These are phyloP conservation scores for Tetrax tetrax DNA, from an alignment of 2,113 vertebrate species.

Conservation along the genomic window DNA sequence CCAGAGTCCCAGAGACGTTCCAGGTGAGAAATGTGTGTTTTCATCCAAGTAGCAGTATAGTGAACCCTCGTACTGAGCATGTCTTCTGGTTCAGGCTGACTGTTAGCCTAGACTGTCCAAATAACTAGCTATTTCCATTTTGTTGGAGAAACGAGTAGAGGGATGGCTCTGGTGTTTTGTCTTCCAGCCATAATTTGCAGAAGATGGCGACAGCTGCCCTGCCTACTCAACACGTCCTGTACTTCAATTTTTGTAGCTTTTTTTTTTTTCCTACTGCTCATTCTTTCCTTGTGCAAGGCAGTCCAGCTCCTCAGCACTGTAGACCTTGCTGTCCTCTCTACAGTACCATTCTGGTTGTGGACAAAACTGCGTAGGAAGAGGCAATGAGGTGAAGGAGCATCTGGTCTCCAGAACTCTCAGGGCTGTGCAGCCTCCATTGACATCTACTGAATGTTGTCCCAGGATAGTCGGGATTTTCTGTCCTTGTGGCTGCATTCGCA, in stretches of 20 bases:
- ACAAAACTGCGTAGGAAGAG: neutral
- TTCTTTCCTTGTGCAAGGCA: neutral
- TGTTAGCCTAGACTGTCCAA: neutral
- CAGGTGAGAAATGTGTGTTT: slow-evolving; percentile 74
- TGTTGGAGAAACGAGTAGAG: neutral
- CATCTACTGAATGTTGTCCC: neutral
- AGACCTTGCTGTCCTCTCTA: neutral
- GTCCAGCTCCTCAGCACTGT: neutral
- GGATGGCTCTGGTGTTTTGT: too few species aligned
- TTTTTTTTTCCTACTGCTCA: neutral
- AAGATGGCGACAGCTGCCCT: neutral
- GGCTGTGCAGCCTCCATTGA: neutral
- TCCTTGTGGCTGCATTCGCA: neutral
- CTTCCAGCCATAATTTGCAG: neutral
- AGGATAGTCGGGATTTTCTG: neutral
- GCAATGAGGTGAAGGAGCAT: neutral
- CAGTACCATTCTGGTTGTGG: neutral
- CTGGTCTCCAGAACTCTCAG: neutral
- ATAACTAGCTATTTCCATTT: neutral
- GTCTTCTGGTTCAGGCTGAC: neutral
- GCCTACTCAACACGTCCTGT: neutral
- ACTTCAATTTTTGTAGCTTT: neutral
- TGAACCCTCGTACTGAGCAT: neutral
- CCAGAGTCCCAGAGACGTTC: slow-evolving; percentile 91
- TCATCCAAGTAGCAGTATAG: neutral